Evolutionary conservation across 2,113 vertebrate genomes (phyloP), one percentile per base, ranked within the genome.

Genomic region (Octodon degus): DNA sequence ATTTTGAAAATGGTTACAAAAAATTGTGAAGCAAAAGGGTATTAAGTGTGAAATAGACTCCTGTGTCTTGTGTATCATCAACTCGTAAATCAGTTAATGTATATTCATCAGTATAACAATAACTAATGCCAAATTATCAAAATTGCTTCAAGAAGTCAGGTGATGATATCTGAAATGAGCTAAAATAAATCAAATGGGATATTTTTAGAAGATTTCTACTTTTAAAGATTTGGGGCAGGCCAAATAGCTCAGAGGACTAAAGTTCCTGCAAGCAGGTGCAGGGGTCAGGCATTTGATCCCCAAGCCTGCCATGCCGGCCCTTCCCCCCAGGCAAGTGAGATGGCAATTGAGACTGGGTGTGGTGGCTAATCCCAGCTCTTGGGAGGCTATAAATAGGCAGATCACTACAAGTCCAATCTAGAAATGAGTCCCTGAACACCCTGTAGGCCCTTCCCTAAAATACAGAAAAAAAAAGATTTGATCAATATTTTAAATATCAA

Each of bases 401-500:
- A 43, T 43, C 43, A 43, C 43, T 43, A 43, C 43, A 43, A 43
- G 43, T 43, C 43, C 43, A 43, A 43, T 43, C 43, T 43, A 43
- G 43, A 43, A 43, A 43, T 43, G 5, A 43, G 43, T 5, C 43
- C 3, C 43, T 43, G 43, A 43, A 43, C 43, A 43, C 43, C 3
- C 5, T 43, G 43, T 43, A 43, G 43, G 43, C 43, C 43, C 43
- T 43, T 43, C 43, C 43, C 43, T 43, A 43, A 43, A 43, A 43
- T 43, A 43, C 43, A 43, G 43, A 43, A 43, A 43, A 43, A 43
- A 43, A 43, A 43, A 43, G 43, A 70, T 92, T 92, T 82, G 25
- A 60, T 89, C 17, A 92, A 6, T 68, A 86, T 82, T 92, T 96
- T 82, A 96, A 68, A 77, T 68, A 77, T 20, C 70, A 92, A 62